Conservation (phyloP, 2,113 vertebrate genomes). For the Carassius auratus region DNA sequence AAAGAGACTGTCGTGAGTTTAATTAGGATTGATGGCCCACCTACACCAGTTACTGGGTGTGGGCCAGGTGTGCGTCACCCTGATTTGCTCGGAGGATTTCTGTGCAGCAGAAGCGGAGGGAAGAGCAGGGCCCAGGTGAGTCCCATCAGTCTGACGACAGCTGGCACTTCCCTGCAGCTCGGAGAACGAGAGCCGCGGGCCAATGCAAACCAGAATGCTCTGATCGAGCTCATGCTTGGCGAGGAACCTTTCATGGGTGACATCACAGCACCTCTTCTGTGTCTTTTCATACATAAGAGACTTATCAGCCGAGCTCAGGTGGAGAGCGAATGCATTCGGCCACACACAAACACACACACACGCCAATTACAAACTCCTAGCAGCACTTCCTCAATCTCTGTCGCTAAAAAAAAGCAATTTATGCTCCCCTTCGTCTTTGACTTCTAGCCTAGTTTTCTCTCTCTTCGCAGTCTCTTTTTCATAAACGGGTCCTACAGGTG, state of each 20-base stretch:
- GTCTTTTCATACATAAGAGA: conserved; percentile 71
- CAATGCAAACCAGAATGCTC: not conserved
- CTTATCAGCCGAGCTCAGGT: conserved; percentile 79
- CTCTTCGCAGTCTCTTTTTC: conserved; percentile 51
- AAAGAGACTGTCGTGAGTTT: not conserved
- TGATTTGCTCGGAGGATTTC: conserved; percentile 40
- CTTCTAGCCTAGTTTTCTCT: conserved; percentile 41
- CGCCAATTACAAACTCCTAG: conserved; percentile 54
- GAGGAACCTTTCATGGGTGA: conserved; percentile 74
- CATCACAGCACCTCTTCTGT: conserved; percentile 67
- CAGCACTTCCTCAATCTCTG: conserved; percentile 56
- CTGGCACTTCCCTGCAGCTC: conserved; percentile 25
- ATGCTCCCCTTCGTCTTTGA: conserved; percentile 54
- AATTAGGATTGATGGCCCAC: conserved; percentile 20
- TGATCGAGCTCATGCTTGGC: conserved; percentile 46
- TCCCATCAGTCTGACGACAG: conserved; percentile 34
- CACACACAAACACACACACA: conserved; percentile 37
- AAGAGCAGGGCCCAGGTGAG: conserved; percentile 35
- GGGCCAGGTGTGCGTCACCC: conserved; percentile 26
- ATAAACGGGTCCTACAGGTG: conserved; percentile 49
- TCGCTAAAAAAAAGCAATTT: conserved; percentile 53
- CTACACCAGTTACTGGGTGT: conserved; percentile 14
- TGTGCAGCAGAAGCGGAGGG: conserved; percentile 53
- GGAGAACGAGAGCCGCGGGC: not conserved
- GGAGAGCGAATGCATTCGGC: conserved; percentile 63